Conservation (phyloP, 2,113 vertebrate genomes). For the Dryoscopus gambensis region DNA sequence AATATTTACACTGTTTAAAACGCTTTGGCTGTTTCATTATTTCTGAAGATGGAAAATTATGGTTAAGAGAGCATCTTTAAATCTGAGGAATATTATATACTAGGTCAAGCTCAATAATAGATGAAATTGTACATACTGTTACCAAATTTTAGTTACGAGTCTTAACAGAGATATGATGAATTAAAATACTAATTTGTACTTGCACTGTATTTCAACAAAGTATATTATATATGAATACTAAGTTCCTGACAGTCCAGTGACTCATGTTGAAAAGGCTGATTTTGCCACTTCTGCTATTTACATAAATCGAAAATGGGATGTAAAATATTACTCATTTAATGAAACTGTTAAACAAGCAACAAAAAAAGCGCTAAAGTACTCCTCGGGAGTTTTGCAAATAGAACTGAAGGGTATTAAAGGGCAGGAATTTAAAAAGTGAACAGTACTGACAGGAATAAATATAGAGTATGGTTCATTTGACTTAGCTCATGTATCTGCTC, state of each 20-base stretch:
- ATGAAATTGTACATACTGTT: background rate
- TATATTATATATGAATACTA: background rate
- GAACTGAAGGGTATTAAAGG: background rate
- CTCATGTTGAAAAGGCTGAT: background rate
- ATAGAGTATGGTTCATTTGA: background rate
- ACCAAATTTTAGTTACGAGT: background rate
- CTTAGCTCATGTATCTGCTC: background rate
- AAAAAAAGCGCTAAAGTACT: background rate
- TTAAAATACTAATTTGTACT: background rate
- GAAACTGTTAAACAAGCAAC: background rate
- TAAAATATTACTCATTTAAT: background rate
- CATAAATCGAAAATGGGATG: background rate
- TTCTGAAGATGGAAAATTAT: background rate
- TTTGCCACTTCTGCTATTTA: background rate
- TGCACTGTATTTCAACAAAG: background rate
- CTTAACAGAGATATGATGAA: background rate
- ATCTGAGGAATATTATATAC: background rate
- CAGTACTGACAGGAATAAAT: background rate
- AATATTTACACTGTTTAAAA: constrained; percentile 46
- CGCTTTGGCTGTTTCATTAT: background rate
- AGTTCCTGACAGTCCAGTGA: background rate
- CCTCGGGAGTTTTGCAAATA: background rate
- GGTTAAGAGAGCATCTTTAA: background rate
- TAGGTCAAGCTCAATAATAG: background rate
- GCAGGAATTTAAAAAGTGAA: background rate